Evolutionary conservation across 2,113 vertebrate species (phyloP), one percentile per base, ranked within the genome.

Genomic region (Chunga burmeisteri): DNA sequence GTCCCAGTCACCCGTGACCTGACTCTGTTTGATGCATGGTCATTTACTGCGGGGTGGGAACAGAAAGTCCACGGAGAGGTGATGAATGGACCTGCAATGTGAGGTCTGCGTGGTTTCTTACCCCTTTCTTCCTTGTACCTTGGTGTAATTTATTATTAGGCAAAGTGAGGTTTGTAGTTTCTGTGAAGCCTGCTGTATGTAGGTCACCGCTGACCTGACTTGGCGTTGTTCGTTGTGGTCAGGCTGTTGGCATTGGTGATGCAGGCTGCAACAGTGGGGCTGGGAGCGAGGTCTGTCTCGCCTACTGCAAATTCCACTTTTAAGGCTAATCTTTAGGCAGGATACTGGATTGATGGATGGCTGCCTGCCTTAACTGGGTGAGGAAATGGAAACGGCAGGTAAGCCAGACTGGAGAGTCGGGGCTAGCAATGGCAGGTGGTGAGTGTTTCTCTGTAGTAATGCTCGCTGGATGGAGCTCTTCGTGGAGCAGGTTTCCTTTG

Each of bases 131-230:
- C 78, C 67, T 63, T 62, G 44, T 62, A 10, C 65, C 88, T 91
- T 4, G 53, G 17, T 71, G 58, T 86, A 81, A 90, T 81, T 88
- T 90, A 83, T 86, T 94, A 53, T 10, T 40, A 87, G 81, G 92
- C 67, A 71, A 83, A 93, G 94, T 92, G 29, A 91, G 75, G 38
- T 66, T 86, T 78, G 75, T 86, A 46, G 80, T 82, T 85, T 93
- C n/a, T 73, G 75, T 16, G 11, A 38, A 91, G 94, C 42, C 42
- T 86, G 36, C 63, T 47, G 22, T 79, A 94, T 96, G 81, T 97
- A 88, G 94, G 91, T 95, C 95, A 96, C 27, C 7, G 34, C 88
- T 81, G 96, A 46, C 93, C 95, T 62, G 73, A 5, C 88, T 81
- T 87, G 91, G 81, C 16, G 19, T 47, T 65, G 55, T 4, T 63